Evolutionary conservation across 2,888 invertebrate genomes (phyloP).

Genomic region (Dryobotodes eremita): DNA sequence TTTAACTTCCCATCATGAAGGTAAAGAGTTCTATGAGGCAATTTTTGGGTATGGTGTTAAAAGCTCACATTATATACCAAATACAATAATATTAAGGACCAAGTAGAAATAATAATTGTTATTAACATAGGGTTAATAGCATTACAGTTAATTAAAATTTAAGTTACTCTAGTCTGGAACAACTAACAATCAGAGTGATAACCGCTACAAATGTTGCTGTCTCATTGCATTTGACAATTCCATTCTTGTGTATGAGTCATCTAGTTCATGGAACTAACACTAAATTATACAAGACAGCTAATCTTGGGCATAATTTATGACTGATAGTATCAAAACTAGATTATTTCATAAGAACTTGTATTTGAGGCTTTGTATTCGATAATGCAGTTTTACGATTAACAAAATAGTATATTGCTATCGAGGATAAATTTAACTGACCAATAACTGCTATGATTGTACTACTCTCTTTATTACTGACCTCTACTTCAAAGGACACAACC

Average conservation of each 20-base stretch:
- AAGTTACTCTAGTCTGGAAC: neutral
- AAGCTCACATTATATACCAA: neutral
- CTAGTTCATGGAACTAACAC: slow-evolving; percentile 38
- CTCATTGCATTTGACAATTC: slow-evolving; percentile 45
- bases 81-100: neutral
- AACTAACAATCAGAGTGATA: neutral
- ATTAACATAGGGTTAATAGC: too few species aligned
- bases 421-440: neutral
- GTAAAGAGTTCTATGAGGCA: neutral
- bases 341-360: slow-evolving; percentile 4
- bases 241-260: slow-evolving; percentile 57
- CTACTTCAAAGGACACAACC: slow-evolving; percentile 68
- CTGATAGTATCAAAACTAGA: slow-evolving; percentile 27
- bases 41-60: neutral
- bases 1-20: neutral
- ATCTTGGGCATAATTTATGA: slow-evolving; percentile 44
- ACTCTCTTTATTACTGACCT: slow-evolving; percentile 54
- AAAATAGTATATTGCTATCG: neutral
- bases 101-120: neutral
- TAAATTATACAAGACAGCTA: slow-evolving; percentile 42
- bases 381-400: neutral
- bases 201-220: slow-evolving; percentile 28
- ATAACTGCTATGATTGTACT: neutral
- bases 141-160: neutral
- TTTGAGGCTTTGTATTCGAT: neutral